phyloP scores from a whole-genome alignment of 2,888 invertebrate species.

The Brenthis hecate region DNA sequence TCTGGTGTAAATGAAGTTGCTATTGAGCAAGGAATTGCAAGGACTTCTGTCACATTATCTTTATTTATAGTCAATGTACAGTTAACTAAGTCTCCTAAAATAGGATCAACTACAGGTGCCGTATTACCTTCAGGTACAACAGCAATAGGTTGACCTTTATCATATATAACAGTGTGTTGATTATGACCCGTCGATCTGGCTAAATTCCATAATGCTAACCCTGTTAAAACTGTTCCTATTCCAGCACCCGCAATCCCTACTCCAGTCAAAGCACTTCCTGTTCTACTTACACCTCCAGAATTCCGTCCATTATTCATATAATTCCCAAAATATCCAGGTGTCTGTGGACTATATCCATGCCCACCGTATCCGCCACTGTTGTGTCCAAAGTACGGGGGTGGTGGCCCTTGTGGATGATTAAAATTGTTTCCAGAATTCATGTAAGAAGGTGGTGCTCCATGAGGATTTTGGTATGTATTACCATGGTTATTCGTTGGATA shows the following conservation, averaged over 20 bases:
- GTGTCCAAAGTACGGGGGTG: slow-evolving; percentile 60
- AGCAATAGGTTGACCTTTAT: slow-evolving; percentile 74
- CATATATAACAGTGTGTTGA: slow-evolving; percentile 75
- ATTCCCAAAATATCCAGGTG: slow-evolving; percentile 72
- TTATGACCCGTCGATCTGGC: slow-evolving; percentile 71
- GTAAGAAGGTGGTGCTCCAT: slow-evolving; percentile 67
- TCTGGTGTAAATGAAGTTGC: slow-evolving; percentile 78
- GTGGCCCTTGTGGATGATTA: slow-evolving; percentile 63
- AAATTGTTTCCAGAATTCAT: slow-evolving; percentile 56
- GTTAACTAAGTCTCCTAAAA: slow-evolving; percentile 71
- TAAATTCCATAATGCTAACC: slow-evolving; percentile 77
- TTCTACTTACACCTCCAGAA: slow-evolving; percentile 62
- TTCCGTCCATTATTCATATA: slow-evolving; percentile 57
- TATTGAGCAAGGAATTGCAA: slow-evolving; percentile 77
- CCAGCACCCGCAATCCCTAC: slow-evolving; percentile 76
- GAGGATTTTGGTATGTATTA: slow-evolving; percentile 57
- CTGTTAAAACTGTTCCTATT: slow-evolving; percentile 74
- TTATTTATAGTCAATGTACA: slow-evolving; percentile 73
- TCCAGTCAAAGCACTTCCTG: slow-evolving; percentile 64
- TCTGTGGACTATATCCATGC: slow-evolving; percentile 57
- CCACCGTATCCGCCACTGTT: slow-evolving; percentile 48
- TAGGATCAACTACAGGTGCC: slow-evolving; percentile 58
- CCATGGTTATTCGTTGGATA: slow-evolving; percentile 52
- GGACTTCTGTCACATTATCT: slow-evolving; percentile 67
- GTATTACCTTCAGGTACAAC: slow-evolving; percentile 67